Evolutionary conservation across 2,113 vertebrate species (phyloP).

Genomic region (Spizaetus ornatus): DNA sequence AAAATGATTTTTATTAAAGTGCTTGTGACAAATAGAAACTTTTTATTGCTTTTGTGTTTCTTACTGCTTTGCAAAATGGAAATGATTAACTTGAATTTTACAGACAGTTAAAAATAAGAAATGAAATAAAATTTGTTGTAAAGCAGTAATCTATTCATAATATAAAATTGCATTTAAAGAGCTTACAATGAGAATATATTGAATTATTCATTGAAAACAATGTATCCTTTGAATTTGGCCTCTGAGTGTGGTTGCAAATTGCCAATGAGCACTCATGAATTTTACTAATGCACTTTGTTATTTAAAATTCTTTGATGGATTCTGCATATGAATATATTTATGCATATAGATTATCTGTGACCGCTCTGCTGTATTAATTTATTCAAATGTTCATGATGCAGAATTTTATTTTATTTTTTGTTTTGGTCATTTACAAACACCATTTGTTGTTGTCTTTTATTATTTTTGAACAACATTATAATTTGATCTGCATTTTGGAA

Average conservation of each 20-base stretch:
- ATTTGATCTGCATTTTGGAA: neutral
- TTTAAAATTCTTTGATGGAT: neutral
- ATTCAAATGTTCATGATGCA: neutral
- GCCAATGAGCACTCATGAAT: neutral
- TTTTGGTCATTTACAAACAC: neutral
- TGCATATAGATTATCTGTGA: neutral
- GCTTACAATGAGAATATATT: neutral
- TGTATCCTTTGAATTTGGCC: neutral
- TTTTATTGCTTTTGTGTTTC: neutral
- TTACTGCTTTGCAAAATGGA: neutral
- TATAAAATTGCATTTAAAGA: neutral
- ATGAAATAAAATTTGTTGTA: neutral
- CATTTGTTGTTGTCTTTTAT: neutral
- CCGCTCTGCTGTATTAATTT: neutral
- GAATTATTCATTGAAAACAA: slow-evolving; percentile 24
- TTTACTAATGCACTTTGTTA: neutral
- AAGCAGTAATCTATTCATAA: neutral
- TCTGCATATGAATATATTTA: neutral
- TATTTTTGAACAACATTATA: neutral
- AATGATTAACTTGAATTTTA: neutral
- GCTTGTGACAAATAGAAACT: neutral
- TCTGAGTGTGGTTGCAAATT: neutral
- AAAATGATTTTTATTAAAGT: neutral
- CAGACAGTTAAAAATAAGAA: neutral
- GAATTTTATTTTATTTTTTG: neutral